These are phyloP conservation scores for Galeopsomyia nigrocyanea DNA, from an alignment of 2,888 invertebrate genomes.

Conservation along the genomic window DNA sequence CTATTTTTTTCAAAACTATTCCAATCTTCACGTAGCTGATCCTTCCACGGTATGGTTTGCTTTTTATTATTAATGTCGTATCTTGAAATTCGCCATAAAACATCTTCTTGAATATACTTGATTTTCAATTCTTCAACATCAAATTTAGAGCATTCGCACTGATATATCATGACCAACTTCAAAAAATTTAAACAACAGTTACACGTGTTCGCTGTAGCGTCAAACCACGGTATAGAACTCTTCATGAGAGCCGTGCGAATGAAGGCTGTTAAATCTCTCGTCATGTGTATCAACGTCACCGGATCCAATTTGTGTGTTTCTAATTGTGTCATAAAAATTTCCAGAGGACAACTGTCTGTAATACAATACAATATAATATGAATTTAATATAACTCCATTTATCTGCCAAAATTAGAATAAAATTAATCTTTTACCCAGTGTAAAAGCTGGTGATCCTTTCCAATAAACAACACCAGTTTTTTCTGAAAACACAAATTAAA, in stretches of 20 bases:
- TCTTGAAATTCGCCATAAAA: conserved; percentile 20
- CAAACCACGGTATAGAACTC: conserved; percentile 55
- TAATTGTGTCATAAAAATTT: conserved; percentile 60
- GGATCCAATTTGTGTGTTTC: conserved; percentile 59
- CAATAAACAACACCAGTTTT: conserved; percentile 44
- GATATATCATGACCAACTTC: conserved; percentile 56
- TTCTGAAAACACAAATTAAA: conserved; percentile 26
- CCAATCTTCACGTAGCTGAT: conserved; percentile 47
- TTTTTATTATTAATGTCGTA: conserved; percentile 15
- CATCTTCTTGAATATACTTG: conserved; percentile 14
- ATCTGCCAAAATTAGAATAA: background rate
- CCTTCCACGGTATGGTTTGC: conserved; percentile 24
- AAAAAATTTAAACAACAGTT: conserved; percentile 59
- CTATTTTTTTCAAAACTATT: conserved; percentile 44
- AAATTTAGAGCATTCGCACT: conserved; percentile 58
- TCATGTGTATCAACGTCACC: conserved; percentile 56
- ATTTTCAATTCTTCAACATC: conserved; percentile 51
- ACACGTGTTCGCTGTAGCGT: conserved; percentile 55
- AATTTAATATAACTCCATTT: conserved; percentile 1
- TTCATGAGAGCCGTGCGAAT: conserved; percentile 55
- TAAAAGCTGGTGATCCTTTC: conserved; percentile 59
- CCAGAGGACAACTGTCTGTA: conserved; percentile 61
- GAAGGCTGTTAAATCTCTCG: conserved; percentile 56
- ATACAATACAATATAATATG: conserved; percentile 15
- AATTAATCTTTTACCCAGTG: conserved; percentile 52